Percentiles rank a stretch among this genome's conserved stretches.
Conservation (phyloP, 2,113 vertebrate genomes). For the Anthoscopus minutus region DNA sequence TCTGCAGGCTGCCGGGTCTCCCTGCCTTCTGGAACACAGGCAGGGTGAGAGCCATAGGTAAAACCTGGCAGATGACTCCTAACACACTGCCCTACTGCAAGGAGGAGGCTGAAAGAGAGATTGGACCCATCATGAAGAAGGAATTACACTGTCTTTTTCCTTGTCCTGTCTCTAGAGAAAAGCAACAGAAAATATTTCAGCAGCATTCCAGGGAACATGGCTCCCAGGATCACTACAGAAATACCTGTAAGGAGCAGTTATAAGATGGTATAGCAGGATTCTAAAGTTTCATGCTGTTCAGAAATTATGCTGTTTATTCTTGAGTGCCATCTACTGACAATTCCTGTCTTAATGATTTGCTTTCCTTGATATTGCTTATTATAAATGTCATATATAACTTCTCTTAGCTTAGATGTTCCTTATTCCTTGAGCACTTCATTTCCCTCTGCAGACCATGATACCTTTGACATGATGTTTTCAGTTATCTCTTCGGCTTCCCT, state of each 20-base stretch:
- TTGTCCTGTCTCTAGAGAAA: background rate
- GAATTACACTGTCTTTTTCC: background rate
- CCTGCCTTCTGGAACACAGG: background rate
- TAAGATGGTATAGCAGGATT: background rate
- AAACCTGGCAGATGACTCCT: background rate
- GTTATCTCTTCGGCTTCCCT: background rate
- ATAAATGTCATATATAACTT: background rate
- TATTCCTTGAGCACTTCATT: background rate
- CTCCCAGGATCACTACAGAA: background rate
- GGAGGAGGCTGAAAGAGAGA: background rate
- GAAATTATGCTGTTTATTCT: slow-evolving; percentile 32
- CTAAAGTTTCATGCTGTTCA: background rate
- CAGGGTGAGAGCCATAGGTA: background rate
- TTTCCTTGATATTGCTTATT: background rate
- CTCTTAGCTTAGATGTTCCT: background rate
- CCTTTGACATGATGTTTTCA: background rate
- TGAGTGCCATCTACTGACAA: slow-evolving; percentile 46
- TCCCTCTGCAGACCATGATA: background rate
- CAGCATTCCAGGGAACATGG: background rate
- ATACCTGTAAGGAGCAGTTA: background rate
- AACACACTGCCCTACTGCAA: background rate
- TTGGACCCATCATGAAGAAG: background rate
- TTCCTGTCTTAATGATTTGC: background rate
- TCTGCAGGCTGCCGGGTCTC: background rate
- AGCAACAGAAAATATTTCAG: background rate